These are phyloP conservation scores for Calliscelio sp. DNA, from an alignment of 2,888 invertebrate species.

Conservation along the genomic window DNA sequence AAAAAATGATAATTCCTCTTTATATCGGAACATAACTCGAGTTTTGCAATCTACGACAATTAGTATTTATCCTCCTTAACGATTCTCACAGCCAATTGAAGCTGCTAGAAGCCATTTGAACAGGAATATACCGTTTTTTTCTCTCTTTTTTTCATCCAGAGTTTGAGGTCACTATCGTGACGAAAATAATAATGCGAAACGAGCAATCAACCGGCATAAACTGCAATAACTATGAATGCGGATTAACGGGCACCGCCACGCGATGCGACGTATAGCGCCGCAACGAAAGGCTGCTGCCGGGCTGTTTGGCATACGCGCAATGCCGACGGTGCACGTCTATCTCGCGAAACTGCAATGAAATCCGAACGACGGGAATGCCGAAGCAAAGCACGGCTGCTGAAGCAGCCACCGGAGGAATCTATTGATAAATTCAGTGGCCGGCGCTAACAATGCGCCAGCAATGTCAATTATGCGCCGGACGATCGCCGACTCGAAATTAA, in stretches of 20 bases:
- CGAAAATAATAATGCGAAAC: slow-evolving; percentile 21
- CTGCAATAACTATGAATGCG: slow-evolving; percentile 55
- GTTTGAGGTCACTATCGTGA: slow-evolving; percentile 16
- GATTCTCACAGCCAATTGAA: neutral
- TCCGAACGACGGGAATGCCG: slow-evolving; percentile 70
- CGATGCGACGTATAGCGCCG: slow-evolving; percentile 41
- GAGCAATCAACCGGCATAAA: slow-evolving; percentile 33
- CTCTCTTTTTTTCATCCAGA: too few species aligned
- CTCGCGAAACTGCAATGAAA: slow-evolving; percentile 75
- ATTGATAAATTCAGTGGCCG: slow-evolving; percentile 83
- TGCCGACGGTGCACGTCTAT: slow-evolving; percentile 68
- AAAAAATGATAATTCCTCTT: too few species aligned
- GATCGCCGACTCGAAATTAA: slow-evolving; percentile 78
- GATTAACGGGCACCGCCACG: slow-evolving; percentile 49
- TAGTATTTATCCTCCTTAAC: neutral
- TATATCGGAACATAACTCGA: too few species aligned
- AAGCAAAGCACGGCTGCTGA: slow-evolving; percentile 50
- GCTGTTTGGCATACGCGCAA: slow-evolving; percentile 65
- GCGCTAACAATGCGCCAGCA: slow-evolving; percentile 83
- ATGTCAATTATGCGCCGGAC: slow-evolving; percentile 84
- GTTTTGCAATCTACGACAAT: neutral
- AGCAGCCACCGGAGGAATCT: slow-evolving; percentile 76
- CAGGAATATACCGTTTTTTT: neutral
- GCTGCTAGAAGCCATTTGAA: neutral
- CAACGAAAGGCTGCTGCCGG: slow-evolving; percentile 43